phyloP scores from a whole-genome alignment of 1,140 invertebrate species.

The Harpegnathos saltator region DNA sequence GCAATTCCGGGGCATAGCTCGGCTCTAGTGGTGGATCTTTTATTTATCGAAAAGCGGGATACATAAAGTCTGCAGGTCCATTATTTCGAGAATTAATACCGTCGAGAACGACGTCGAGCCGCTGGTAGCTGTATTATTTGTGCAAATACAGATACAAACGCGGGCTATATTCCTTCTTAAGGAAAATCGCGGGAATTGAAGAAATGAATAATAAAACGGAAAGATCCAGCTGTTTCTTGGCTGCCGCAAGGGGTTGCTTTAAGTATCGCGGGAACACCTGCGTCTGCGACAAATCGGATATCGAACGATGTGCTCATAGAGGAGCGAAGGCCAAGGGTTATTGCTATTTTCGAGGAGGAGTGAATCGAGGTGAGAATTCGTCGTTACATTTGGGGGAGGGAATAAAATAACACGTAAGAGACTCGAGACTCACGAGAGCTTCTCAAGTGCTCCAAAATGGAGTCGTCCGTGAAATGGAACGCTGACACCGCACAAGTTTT shows the following conservation, averaged over 20 bases:
- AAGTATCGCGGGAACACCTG: no score
- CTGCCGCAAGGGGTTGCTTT: background rate
- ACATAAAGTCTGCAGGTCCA: background rate
- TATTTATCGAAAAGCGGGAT: background rate
- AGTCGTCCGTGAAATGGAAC: background rate
- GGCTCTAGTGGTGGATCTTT: background rate
- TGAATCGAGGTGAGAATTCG: background rate
- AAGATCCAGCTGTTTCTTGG: background rate
- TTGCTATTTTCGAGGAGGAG: no score
- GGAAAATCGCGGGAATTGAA: background rate
- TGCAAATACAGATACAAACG: background rate
- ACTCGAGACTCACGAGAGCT: no score
- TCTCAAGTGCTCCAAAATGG: background rate
- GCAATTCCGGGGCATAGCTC: background rate
- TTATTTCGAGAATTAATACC: background rate
- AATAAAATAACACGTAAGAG: background rate
- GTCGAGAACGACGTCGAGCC: background rate
- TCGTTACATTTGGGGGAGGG: background rate
- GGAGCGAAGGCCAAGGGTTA: no score
- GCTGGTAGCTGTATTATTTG: background rate
- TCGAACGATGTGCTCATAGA: no score
- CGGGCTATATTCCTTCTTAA: background rate
- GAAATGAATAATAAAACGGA: slow-evolving; percentile 15
- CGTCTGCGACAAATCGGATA: background rate
- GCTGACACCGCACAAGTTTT: background rate